These are phyloP conservation scores for Podiceps cristatus DNA, from an alignment of 2,113 vertebrate species.

Conservation along the genomic window DNA sequence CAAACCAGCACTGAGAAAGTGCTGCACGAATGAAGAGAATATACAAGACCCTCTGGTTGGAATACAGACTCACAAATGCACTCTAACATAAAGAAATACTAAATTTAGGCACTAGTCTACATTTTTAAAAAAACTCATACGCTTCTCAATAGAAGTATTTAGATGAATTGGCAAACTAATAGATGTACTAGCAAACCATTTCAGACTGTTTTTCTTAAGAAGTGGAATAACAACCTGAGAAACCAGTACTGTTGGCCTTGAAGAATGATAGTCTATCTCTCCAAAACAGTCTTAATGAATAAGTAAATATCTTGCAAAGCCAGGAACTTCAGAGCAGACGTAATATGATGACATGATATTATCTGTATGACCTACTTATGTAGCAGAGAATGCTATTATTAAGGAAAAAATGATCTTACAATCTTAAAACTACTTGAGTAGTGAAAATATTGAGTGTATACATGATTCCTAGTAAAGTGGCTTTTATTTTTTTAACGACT, in stretches of 20 bases:
- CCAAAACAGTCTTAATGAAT: neutral
- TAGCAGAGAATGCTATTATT: neutral
- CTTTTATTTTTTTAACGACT: neutral
- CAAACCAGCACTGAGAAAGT: neutral
- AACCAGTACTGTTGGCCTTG: neutral
- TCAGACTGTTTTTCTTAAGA: neutral
- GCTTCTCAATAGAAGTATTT: neutral
- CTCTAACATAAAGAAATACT: neutral
- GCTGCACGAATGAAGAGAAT: neutral
- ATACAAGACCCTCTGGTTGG: neutral
- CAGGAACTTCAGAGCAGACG: neutral
- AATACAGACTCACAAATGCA: neutral
- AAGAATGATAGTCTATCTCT: neutral
- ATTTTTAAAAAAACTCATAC: neutral
- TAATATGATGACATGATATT: neutral
- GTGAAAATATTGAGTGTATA: neutral
- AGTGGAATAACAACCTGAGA: neutral
- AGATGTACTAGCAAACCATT: neutral
- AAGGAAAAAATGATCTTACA: neutral
- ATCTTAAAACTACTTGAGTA: neutral
- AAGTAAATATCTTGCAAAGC: neutral
- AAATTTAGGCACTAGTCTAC: neutral
- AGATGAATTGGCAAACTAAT: neutral
- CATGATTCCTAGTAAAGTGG: neutral
- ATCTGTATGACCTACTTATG: neutral